Conservation (phyloP, 1,140 invertebrate genomes). For the Brachystomella parvula region DNA sequence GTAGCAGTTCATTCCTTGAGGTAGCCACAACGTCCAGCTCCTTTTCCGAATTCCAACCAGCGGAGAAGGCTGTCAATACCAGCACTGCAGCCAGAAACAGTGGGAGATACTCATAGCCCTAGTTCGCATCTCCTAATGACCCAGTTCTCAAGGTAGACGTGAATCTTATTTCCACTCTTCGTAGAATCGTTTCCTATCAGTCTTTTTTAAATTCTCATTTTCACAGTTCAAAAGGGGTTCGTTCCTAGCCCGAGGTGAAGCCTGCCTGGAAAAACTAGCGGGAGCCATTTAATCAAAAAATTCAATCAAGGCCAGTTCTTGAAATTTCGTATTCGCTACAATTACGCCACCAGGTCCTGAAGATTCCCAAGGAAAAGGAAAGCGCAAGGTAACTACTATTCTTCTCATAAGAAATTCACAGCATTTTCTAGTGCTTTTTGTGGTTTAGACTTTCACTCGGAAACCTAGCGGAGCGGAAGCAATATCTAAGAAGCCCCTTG, state of each 20-base stretch:
- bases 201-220: too few species aligned
- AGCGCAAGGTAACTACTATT: not conserved
- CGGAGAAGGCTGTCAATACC: too few species aligned
- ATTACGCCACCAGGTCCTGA: slow-evolving; percentile 43
- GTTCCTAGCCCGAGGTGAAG: slow-evolving; percentile 57
- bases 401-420: not conserved
- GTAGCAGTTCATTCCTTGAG: slow-evolving; percentile 11
- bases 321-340: slow-evolving; percentile 55
- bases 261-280: slow-evolving; percentile 57
- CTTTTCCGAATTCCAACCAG: slow-evolving; percentile 2
- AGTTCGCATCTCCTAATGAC: slow-evolving; percentile 25
- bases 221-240: slow-evolving; percentile 53
- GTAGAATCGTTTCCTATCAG: too few species aligned
- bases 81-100: too few species aligned
- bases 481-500: not conserved
- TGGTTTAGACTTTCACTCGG: not conserved
- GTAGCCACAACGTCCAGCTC: not conserved
- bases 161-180: too few species aligned
- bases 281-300: slow-evolving; percentile 41
- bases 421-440: not conserved
- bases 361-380: not conserved
- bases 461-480: not conserved
- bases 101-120: slow-evolving; percentile 7
- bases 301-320: slow-evolving; percentile 43
- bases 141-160: slow-evolving; percentile 18